These are phyloP conservation scores for Ptilodon capucinus DNA, from an alignment of 2,888 invertebrate species.

Conservation along the genomic window DNA sequence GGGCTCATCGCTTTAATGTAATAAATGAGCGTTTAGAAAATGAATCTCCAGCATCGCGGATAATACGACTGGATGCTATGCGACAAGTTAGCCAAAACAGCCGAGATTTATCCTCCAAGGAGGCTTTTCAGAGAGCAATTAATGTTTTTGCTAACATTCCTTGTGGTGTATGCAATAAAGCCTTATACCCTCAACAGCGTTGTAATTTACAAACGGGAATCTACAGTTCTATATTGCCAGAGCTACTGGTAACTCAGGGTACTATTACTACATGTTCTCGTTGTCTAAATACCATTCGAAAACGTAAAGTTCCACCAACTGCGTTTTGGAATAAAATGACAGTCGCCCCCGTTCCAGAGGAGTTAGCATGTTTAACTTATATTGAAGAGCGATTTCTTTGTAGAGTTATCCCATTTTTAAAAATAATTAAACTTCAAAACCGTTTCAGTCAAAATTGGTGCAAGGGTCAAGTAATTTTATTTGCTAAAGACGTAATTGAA, in stretches of 20 bases:
- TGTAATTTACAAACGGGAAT: constrained; percentile 2
- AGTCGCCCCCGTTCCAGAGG: constrained; percentile 13
- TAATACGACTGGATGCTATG: constrained; percentile 1
- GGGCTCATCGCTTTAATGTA: background rate
- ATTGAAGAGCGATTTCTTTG: constrained; percentile 15
- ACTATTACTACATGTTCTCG: constrained; percentile 17
- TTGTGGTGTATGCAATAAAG: constrained; percentile 9
- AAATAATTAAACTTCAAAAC: constrained; percentile 29
- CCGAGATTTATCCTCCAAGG: constrained; percentile 6
- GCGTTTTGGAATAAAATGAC: constrained; percentile 28
- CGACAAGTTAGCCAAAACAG: constrained; percentile 9
- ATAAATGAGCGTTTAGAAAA: constrained; percentile 4
- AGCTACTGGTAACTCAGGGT: constrained; percentile 8
- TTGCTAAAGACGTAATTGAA: constrained; percentile 20
- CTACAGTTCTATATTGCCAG: constrained; percentile 8
- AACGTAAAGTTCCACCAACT: constrained; percentile 19
- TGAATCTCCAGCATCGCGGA: constrained; percentile 8
- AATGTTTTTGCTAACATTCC: constrained; percentile 9
- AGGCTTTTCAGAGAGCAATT: constrained; percentile 8
- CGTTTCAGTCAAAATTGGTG: constrained; percentile 35
- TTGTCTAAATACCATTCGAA: constrained; percentile 21
- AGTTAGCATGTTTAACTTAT: constrained; percentile 15
- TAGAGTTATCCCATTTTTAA: constrained; percentile 26
- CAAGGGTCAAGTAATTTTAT: constrained; percentile 29
- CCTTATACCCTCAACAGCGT: constrained; percentile 14